phyloP scores from a whole-genome alignment of 2,113 vertebrate genomes.

The Ornithorhynchus anatinus region DNA sequence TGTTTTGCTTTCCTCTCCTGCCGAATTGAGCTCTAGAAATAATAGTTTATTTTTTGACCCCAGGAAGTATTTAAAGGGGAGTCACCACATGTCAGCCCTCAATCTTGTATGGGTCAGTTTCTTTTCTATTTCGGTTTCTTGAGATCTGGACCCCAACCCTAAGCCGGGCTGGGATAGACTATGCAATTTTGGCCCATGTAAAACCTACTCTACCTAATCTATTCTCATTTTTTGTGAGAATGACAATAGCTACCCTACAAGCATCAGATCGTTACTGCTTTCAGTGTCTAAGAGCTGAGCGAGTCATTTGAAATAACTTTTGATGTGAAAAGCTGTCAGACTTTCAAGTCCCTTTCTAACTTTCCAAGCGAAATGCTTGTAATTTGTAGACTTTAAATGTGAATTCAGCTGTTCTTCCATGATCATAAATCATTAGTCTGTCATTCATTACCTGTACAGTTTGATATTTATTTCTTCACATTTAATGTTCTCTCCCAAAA shows the following conservation, averaged over 20 bases:
- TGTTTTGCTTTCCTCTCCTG: no score
- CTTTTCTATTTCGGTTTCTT: no score
- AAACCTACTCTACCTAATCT: no score
- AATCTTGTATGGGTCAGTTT: no score
- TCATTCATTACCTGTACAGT: constrained; percentile 51
- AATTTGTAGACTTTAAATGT: background rate
- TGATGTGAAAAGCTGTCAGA: background rate
- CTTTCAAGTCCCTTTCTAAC: background rate
- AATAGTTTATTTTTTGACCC: no score
- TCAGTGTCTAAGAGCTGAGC: background rate
- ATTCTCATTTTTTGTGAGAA: background rate
- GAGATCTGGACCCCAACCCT: no score
- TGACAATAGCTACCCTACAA: background rate
- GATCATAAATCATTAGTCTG: background rate
- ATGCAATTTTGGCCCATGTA: no score
- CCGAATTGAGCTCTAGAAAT: no score
- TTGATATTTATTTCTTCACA: constrained; percentile 37
- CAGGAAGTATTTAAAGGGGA: no score
- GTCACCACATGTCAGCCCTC: no score
- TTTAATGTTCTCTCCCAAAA: background rate
- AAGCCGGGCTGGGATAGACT: no score
- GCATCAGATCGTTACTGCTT: background rate
- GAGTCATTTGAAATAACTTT: background rate
- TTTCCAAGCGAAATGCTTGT: background rate
- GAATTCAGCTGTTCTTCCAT: background rate